A percentile compares a stretch with the other conserved stretches of the same genome.
These are phyloP conservation scores for Bhutanitis thaidina DNA, from an alignment of 2,888 invertebrate genomes.

Conservation along the genomic window DNA sequence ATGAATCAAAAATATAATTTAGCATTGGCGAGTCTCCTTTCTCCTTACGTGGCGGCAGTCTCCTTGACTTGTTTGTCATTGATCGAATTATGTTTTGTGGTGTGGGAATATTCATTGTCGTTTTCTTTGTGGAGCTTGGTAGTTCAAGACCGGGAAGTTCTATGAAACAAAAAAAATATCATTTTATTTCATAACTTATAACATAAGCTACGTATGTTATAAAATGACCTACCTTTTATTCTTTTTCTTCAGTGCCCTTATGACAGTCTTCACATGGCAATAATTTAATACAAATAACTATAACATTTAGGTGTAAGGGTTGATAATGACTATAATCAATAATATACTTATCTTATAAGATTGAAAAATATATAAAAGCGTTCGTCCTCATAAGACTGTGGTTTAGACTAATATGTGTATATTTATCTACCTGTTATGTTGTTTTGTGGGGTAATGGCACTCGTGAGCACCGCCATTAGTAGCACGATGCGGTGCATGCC, in stretches of 20 bases:
- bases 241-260: too few relatives aligned
- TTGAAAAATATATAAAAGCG: too few relatives aligned
- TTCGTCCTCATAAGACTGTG: too few relatives aligned
- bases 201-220: too few relatives aligned
- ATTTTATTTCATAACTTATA: too few relatives aligned
- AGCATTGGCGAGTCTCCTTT: conserved; percentile 85
- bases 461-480: conserved; percentile 65
- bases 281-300: too few relatives aligned
- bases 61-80: conserved; percentile 50
- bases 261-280: too few relatives aligned
- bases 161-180: conserved; percentile 9
- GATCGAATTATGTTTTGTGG: conserved; percentile 27
- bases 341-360: too few relatives aligned
- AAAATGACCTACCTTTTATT: too few relatives aligned
- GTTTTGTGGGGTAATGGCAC: conserved; percentile 57
- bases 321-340: too few relatives aligned
- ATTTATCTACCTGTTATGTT: conserved; percentile 56
- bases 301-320: too few relatives aligned
- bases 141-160: conserved; percentile 39
- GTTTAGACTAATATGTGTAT: too few relatives aligned
- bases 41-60: conserved; percentile 53
- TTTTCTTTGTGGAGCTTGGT: conserved; percentile 32
- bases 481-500: conserved; percentile 68
- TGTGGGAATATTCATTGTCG: conserved; percentile 35
- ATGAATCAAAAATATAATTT: conserved; percentile 86